Percentiles rank a stretch among this genome's conserved stretches.
phyloP scores from a whole-genome alignment of 2,888 invertebrate species.

The Shargacucullia verbasci region DNA sequence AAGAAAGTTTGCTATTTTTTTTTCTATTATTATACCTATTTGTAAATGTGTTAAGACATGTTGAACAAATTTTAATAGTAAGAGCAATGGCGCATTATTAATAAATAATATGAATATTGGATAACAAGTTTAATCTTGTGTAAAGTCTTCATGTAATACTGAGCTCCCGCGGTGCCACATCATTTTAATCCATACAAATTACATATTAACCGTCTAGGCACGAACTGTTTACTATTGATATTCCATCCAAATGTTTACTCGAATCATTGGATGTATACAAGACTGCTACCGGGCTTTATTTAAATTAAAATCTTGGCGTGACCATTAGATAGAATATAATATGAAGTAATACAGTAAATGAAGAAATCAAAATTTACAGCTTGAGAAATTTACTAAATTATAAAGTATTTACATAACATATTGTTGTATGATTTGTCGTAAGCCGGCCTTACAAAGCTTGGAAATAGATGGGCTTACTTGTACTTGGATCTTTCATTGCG shows the following conservation, averaged over 20 bases:
- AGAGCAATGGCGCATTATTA: neutral
- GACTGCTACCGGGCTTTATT: constrained; percentile 38
- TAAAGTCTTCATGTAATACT: constrained; percentile 32
- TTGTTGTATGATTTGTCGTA: neutral
- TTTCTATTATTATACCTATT: neutral
- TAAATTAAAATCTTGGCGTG: constrained; percentile 17
- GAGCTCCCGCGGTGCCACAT: constrained; percentile 34
- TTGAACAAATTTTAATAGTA: no score
- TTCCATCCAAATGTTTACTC: constrained; percentile 13
- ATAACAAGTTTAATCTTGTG: constrained; percentile 31
- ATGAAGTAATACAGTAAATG: constrained; percentile 10
- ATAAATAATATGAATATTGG: constrained; percentile 34
- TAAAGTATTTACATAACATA: constrained; percentile 1
- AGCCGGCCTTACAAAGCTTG: neutral
- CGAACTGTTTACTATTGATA: constrained; percentile 28
- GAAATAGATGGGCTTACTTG: no score
- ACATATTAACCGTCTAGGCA: constrained; percentile 25
- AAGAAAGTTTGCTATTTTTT: constrained; percentile 23
- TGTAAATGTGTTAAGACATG: no score
- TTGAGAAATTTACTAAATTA: neutral
- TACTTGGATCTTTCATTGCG: no score
- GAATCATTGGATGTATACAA: constrained; percentile 19
- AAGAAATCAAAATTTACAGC: constrained; percentile 24
- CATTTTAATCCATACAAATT: constrained; percentile 45
- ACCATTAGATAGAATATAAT: constrained; percentile 17